Base-by-base conservation (phyloP, 2,113 vertebrate species). In the Nannobrachium achirus region DNA sequence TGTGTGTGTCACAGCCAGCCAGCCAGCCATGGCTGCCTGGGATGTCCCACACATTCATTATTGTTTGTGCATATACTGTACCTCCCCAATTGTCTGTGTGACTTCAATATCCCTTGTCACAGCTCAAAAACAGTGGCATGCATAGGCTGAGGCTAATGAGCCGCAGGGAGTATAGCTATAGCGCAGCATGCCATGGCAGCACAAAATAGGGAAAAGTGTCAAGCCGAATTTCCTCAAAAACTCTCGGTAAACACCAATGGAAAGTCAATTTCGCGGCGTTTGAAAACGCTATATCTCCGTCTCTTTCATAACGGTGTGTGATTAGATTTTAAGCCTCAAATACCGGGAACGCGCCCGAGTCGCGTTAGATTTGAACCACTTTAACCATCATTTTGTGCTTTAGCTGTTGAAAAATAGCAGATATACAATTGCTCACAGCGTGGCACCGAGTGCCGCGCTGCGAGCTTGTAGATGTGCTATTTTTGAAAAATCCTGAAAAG, bases 21-120 rank as follows among this genome's bases (percentile, higher is more conserved):
- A 39, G 58, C 76, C 63, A 33, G 25, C 25, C 25, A 33, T 1
- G 15, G 14, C 62, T 85, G 66, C 64, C 64, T n/a, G 44, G 65
- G 83, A 56, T 58, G 70, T 50, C 69, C 67, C 79, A 63, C 48
- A 42, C 46, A 33, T 78, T 84, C 75, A 59, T 84, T 86, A 84
- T 63, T 67, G 77, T 63, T 79, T 42, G 57, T 68, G 64, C 68
- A 56, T 38, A 73, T 73, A 74, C 38, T 62, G 45, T 50, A 46
- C 46, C 45, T 63, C 60, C 56, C 59, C 71, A 75, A 11, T 88
- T 76, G 78, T 58, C 63, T 64, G 20, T 55, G 73, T 25, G 33
- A 78, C 68, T 79, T 72, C 75, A 56, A 53, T 61, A 56, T 69
- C 49, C 75, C 60, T 40, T 67, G 60, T 77, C 81, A 76, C 79